phyloP scores from a whole-genome alignment of 2,797 vertebrate species.

The Apogon talboti region DNA sequence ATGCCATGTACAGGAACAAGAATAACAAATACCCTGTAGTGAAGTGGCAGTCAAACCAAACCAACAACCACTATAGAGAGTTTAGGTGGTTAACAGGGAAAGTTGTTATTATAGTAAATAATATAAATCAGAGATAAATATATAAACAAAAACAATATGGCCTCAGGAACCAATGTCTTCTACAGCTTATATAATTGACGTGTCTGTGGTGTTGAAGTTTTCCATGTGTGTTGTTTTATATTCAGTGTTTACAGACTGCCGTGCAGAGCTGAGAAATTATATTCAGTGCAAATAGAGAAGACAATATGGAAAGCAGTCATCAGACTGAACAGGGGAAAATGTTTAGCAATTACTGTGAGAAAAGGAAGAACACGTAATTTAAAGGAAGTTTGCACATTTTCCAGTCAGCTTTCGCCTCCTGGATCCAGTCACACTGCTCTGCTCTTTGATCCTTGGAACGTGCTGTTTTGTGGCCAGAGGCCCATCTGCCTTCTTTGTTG shows the following conservation, averaged over 20 bases:
- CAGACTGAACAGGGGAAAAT: not conserved
- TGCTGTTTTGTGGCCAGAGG: not conserved
- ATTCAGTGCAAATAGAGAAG: not conserved
- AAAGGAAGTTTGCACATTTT: not conserved
- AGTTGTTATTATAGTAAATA: no score
- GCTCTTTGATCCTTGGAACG: conserved; percentile 1
- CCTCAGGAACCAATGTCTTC: no score
- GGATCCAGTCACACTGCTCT: not conserved
- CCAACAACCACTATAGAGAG: no score
- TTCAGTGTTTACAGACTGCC: conserved; percentile 21
- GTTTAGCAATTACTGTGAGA: not conserved
- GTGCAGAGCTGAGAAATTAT: not conserved
- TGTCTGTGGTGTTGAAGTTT: not conserved
- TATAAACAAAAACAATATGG: no score
- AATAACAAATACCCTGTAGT: no score
- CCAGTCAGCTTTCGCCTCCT: not conserved
- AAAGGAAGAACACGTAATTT: not conserved
- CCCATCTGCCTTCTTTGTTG: conserved; percentile 3
- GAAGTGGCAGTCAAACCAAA: no score
- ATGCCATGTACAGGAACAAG: no score
- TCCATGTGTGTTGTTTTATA: not conserved
- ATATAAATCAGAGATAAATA: no score
- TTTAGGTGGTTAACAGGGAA: no score
- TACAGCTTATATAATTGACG: not conserved
- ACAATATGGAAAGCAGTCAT: not conserved